Evolutionary conservation across 2,113 vertebrate genomes (phyloP).

Genomic region (Forbesichthys agassizii): DNA sequence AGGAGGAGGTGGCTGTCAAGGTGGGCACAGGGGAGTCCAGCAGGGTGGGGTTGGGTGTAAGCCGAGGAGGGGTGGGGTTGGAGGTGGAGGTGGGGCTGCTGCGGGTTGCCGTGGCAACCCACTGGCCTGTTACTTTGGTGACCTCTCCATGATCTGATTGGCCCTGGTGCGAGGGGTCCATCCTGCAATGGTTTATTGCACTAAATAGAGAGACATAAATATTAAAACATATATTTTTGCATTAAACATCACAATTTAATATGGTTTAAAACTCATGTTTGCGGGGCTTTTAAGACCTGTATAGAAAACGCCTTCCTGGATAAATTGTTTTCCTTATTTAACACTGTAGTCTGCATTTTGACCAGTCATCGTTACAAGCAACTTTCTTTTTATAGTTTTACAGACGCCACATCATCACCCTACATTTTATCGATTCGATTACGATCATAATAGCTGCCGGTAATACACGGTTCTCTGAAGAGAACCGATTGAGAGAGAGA

Average conservation of each 20-base stretch:
- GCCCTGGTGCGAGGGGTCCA: conserved; percentile 43
- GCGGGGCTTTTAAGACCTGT: no score
- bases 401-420: background rate
- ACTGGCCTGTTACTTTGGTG: background rate
- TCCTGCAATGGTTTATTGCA: conserved; percentile 38
- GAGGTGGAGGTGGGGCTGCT: conserved; percentile 28
- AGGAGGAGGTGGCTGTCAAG: conserved; percentile 54
- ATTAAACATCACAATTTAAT: no score
- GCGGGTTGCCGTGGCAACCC: background rate
- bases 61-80: conserved; percentile 53
- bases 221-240: background rate
- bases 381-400: background rate
- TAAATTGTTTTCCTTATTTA: no score
- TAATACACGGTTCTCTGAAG: background rate
- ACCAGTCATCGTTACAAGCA: no score
- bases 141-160: conserved; percentile 16
- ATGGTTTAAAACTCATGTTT: no score
- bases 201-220: conserved; percentile 16
- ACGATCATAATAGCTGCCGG: no score
- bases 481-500: background rate
- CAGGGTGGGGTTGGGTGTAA: conserved; percentile 67
- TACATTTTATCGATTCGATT: no score
- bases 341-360: no score
- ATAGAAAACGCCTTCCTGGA: no score
- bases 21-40: conserved; percentile 45